Evolutionary conservation across 1,140 invertebrate genomes (phyloP).

Genomic region (Caerostris extrusa): DNA sequence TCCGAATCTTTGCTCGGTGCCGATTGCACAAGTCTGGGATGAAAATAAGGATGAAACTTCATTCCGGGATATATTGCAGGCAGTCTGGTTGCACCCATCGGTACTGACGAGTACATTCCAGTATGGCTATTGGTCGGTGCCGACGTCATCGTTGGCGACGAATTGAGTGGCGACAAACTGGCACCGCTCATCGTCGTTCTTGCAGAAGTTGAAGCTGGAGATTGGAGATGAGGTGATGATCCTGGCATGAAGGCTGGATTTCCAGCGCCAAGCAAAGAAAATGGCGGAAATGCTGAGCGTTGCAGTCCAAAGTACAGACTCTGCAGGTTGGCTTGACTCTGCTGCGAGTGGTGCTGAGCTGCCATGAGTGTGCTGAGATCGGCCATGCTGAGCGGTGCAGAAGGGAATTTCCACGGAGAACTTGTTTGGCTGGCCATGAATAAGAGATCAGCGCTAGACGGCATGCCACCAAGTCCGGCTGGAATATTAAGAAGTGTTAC

Average conservation of each 20-base stretch:
- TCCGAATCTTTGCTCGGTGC: conserved; percentile 59
- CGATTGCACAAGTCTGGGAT: conserved; percentile 72
- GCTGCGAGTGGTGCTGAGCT: conserved; percentile 61
- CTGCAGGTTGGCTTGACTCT: conserved; percentile 43
- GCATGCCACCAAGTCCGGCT: conserved; percentile 77
- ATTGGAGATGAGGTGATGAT: conserved; percentile 27
- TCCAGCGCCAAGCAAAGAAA: conserved; percentile 44
- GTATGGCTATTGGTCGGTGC: background rate
- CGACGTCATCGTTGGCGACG: conserved; percentile 42
- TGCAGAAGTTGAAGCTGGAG: conserved; percentile 12
- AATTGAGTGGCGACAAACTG: conserved; percentile 74
- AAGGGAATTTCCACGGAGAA: conserved; percentile 77
- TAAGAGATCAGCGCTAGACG: conserved; percentile 69
- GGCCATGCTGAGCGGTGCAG: conserved; percentile 66
- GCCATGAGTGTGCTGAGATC: conserved; percentile 78
- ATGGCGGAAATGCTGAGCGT: conserved; percentile 59
- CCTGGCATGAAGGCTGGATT: conserved; percentile 24
- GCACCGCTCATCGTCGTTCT: conserved; percentile 58
- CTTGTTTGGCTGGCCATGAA: conserved; percentile 70
- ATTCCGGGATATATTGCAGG: conserved; percentile 68
- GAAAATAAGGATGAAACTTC: conserved; percentile 76
- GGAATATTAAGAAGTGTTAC: background rate
- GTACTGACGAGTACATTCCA: conserved; percentile 51
- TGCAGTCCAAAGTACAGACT: conserved; percentile 74
- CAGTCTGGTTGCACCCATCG: conserved; percentile 48